phyloP scores from a whole-genome alignment of 2,797 vertebrate species.

The Lepilemur septentrionalis region DNA sequence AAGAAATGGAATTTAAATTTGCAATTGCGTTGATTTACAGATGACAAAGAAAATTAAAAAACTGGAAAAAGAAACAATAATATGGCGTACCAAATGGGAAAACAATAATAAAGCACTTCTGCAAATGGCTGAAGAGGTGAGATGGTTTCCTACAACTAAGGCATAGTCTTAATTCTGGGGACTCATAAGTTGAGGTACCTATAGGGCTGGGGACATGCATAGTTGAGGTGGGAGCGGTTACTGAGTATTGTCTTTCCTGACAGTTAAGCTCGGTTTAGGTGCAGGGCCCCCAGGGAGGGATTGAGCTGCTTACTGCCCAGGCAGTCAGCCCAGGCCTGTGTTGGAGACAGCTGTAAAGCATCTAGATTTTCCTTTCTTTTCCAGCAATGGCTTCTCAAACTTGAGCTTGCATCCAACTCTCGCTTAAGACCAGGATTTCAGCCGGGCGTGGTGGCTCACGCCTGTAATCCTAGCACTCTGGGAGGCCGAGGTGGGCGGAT shows the following conservation, averaged over 20 bases:
- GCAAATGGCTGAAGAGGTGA: slow-evolving; percentile 99
- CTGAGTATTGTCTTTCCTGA: background rate
- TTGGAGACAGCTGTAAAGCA: background rate
- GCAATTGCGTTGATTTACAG: slow-evolving; percentile 81
- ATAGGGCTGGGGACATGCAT: accelerated
- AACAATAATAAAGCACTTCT: slow-evolving; percentile 98
- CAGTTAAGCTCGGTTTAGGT: background rate
- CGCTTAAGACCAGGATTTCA: background rate
- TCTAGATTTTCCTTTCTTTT: background rate
- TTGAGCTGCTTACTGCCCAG: background rate
- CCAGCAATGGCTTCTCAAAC: background rate
- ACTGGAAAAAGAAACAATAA: slow-evolving; percentile 96
- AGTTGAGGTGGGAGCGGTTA: background rate
- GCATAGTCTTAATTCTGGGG: background rate
- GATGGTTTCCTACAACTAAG: slow-evolving; percentile 32
- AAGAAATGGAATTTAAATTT: slow-evolving; percentile 38
- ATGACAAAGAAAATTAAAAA: slow-evolving; percentile 99
- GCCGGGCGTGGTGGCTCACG: too few species aligned
- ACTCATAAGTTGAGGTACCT: background rate
- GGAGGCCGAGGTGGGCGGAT: too few species aligned
- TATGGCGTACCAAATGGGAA: slow-evolving; percentile 99
- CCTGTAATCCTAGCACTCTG: too few species aligned
- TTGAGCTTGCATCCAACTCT: background rate
- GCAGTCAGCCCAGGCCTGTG: background rate
- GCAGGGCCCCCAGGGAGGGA: background rate